A percentile compares a stretch with the other conserved stretches of the same genome.
These are phyloP conservation scores for Ypsolopha sequella DNA, from an alignment of 2,888 invertebrate genomes.

Conservation along the genomic window DNA sequence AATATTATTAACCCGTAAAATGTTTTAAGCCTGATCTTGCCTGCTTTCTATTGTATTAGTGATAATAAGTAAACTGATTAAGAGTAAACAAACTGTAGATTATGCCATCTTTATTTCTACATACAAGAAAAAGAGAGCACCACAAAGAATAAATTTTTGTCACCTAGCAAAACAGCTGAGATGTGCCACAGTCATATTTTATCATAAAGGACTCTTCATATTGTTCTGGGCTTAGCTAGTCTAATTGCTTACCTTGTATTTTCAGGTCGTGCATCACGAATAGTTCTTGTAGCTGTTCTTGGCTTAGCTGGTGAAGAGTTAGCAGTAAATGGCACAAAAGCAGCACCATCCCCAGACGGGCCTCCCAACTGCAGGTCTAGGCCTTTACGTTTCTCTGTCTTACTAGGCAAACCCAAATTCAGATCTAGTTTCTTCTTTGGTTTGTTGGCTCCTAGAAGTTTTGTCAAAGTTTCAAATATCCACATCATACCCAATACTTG, in stretches of 20 bases:
- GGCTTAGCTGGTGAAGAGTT: constrained; percentile 35
- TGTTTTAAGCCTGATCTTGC: too few species aligned
- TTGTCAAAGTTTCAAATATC: constrained; percentile 9
- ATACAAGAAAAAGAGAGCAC: too few species aligned
- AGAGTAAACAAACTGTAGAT: too few species aligned
- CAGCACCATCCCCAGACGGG: constrained; percentile 57
- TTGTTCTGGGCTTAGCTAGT: too few species aligned
- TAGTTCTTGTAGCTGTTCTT: constrained; percentile 49
- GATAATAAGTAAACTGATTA: too few species aligned
- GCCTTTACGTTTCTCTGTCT: constrained; percentile 68
- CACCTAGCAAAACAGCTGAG: too few species aligned
- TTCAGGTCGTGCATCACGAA: constrained; percentile 60
- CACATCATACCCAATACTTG: constrained; percentile 1
- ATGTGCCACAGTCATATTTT: too few species aligned
- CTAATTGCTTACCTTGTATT: constrained; percentile 58
- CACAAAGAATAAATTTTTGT: too few species aligned
- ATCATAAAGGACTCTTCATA: too few species aligned
- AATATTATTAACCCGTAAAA: too few species aligned
- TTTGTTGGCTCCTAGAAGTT: constrained; percentile 45
- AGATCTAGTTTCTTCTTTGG: constrained; percentile 51
- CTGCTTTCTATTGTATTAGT: too few species aligned
- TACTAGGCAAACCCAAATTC: constrained; percentile 37
- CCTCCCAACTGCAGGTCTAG: constrained; percentile 70
- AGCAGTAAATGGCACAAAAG: constrained; percentile 61
- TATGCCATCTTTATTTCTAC: too few species aligned